phyloP scores from a whole-genome alignment of 2,113 vertebrate genomes.

The Leptodactylus fuscus region DNA sequence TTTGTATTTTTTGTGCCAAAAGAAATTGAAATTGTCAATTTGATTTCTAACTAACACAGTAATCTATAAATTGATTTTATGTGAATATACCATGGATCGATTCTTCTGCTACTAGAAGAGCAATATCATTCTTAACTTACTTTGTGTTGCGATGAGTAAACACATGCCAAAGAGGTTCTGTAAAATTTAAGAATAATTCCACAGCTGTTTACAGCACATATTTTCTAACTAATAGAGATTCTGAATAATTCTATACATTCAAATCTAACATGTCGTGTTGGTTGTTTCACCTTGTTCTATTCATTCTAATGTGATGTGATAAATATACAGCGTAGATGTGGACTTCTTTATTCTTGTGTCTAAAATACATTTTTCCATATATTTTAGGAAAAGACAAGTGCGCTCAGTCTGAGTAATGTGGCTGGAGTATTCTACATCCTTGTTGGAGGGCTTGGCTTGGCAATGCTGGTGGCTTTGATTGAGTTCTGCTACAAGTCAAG shows the following conservation, averaged over 20 bases:
- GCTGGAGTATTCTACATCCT: conserved; percentile 99
- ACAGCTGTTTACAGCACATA: neutral
- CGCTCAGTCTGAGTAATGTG: conserved; percentile 99
- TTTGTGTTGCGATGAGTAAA: neutral
- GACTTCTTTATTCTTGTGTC: conserved; percentile 66
- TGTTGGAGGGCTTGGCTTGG: conserved; percentile 98
- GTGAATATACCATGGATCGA: no score
- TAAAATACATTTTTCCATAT: conserved; percentile 82
- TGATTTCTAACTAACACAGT: neutral
- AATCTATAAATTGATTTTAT: neutral
- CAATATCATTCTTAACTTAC: neutral
- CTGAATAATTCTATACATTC: neutral
- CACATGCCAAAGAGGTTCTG: neutral
- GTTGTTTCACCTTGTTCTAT: conserved; percentile 39
- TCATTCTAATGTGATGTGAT: conserved; percentile 62
- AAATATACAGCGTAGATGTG: conserved; percentile 62
- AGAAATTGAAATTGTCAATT: neutral
- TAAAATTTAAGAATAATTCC: neutral
- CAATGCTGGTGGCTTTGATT: conserved; percentile 99
- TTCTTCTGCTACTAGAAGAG: neutral
- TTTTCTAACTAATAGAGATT: neutral
- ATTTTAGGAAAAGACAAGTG: conserved; percentile 98
- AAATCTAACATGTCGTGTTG: conserved; percentile 11
- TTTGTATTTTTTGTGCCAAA: neutral
- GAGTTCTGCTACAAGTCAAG: conserved; percentile 99